Evolutionary conservation across 53 echinoderm and acorn worm genomes (phyloP).

Genomic region (Echinarachnius parma): DNA sequence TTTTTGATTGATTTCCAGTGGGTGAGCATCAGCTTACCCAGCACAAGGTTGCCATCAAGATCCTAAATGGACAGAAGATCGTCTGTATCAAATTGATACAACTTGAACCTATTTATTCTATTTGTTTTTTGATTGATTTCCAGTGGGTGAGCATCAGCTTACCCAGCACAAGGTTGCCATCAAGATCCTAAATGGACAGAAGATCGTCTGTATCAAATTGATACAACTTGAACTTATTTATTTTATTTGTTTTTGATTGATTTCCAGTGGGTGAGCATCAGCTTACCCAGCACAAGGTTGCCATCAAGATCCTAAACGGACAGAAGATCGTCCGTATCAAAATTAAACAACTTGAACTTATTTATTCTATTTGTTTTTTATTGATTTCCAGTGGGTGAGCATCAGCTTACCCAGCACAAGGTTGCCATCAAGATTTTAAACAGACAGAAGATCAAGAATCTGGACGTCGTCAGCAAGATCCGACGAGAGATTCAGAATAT

Average conservation of each 20-base stretch:
- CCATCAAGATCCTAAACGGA: constrained; percentile 95
- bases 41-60: constrained; percentile 96
- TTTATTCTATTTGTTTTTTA: not conserved
- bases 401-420: constrained; percentile 86
- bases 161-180: constrained; percentile 94
- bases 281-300: constrained; percentile 88
- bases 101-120: too few relatives aligned
- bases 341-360: too few relatives aligned
- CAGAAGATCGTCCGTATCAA: too few relatives aligned
- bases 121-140: not conserved
- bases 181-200: constrained; percentile 97
- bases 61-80: constrained; percentile 98
- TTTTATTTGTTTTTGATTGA: not conserved
- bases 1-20: constrained; percentile 40
- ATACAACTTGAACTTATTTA: too few relatives aligned
- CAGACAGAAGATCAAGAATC: constrained; percentile 96
- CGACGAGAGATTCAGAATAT: constrained; percentile 93
- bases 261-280: constrained; percentile 86
- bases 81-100: too few relatives aligned
- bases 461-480: constrained; percentile 98
- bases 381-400: constrained; percentile 72
- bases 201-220: too few relatives aligned
- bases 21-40: constrained; percentile 88
- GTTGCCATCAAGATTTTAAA: constrained; percentile 98
- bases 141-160: constrained; percentile 91